Percentiles rank a stretch among this genome's conserved stretches.
These are phyloP conservation scores for Pimpla rufipes DNA, from an alignment of 2,888 invertebrate genomes.

Conservation along the genomic window DNA sequence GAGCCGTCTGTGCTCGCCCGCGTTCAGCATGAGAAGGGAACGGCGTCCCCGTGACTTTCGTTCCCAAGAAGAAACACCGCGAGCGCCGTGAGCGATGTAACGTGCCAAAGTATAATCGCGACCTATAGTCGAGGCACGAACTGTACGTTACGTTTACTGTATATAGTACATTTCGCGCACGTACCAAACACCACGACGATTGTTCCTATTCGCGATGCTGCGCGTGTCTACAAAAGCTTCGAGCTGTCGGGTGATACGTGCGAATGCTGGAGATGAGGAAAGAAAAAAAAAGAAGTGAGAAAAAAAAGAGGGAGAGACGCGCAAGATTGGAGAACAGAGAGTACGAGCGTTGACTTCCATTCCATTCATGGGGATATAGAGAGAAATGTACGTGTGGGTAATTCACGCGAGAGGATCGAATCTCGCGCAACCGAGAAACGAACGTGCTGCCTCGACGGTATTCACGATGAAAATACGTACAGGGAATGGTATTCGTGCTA, in stretches of 20 bases:
- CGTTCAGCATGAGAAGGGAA: constrained; percentile 76
- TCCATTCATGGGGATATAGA: constrained; percentile 3
- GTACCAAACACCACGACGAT: not conserved
- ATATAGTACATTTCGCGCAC: constrained; percentile 19
- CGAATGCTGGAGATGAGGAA: constrained; percentile 11
- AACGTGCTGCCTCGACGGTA: not conserved
- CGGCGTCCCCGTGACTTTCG: constrained; percentile 75
- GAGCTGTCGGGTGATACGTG: constrained; percentile 12
- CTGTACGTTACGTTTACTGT: constrained; percentile 8
- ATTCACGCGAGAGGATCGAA: constrained; percentile 4
- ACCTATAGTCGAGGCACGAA: constrained; percentile 38
- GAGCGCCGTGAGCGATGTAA: constrained; percentile 64
- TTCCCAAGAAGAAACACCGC: constrained; percentile 76
- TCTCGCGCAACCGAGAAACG: not conserved
- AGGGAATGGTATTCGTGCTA: constrained; percentile 81
- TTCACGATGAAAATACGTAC: constrained; percentile 71
- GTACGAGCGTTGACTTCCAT: not conserved
- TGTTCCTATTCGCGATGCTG: constrained; percentile 21
- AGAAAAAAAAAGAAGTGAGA: not conserved
- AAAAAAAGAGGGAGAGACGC: constrained; percentile 26
- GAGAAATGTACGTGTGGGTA: not conserved
- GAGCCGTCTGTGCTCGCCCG: constrained; percentile 42
- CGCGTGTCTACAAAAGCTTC: constrained; percentile 5
- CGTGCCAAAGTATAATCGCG: constrained; percentile 55
- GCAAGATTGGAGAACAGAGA: constrained; percentile 11